Percentiles rank a stretch among this genome's conserved stretches.
Conservation (phyloP, 2,797 vertebrate genomes). For the Gymnothorax reevesii region DNA sequence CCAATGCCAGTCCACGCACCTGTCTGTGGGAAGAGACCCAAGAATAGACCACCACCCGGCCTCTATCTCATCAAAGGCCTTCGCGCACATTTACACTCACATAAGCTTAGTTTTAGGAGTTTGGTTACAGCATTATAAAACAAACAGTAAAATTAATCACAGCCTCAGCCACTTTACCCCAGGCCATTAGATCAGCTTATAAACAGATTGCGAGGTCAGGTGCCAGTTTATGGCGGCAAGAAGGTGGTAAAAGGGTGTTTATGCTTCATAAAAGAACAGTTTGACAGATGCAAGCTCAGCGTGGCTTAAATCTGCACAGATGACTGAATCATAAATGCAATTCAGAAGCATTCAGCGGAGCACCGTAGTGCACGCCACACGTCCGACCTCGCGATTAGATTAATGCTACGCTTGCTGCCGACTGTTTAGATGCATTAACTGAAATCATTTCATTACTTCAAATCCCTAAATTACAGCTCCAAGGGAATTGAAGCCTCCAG, state of each 20-base stretch:
- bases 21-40: background rate
- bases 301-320: background rate
- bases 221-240: background rate
- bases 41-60: background rate
- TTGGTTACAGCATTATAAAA: background rate
- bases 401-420: background rate
- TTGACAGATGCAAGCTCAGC: background rate
- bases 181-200: background rate
- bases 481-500: background rate
- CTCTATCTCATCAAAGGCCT: too few relatives aligned
- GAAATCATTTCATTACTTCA: constrained; percentile 7
- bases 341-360: background rate
- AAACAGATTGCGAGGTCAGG: background rate
- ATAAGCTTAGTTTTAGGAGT: background rate
- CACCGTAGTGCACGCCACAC: background rate
- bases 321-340: background rate
- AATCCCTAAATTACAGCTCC: constrained; percentile 12
- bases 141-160: background rate
- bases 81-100: background rate
- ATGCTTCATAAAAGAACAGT: background rate
- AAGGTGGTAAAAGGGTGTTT: background rate
- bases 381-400: background rate
- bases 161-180: background rate
- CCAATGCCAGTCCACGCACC: background rate
- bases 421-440: background rate